Base-by-base conservation (phyloP, 2,797 vertebrate species). In the Adrianichthys oophorus region DNA sequence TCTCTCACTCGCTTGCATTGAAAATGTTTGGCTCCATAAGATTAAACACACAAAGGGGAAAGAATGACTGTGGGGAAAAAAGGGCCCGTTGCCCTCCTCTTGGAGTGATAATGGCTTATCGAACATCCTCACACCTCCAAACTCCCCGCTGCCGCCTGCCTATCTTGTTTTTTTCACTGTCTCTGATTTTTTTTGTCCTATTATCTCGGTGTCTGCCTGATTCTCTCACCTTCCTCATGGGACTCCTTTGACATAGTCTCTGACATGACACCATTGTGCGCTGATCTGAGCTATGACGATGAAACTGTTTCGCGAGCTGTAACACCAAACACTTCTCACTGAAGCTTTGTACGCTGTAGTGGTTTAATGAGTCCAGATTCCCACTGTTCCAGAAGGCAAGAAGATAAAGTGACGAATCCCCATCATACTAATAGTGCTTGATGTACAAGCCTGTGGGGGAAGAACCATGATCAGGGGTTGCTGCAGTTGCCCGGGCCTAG, bases 91-190 rank as follows among this genome's bases (percentile, higher is more conserved):
- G 72, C 65, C 78, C 68, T 71, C 63, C 45, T 59, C 60, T 41
- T 23, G 52, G 48, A 56, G 70, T 60, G 83, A 85, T 87, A 87
- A 82, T 66, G 73, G 79, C 72, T 83, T 86, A 85, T 90, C 82
- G 64, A 82, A 74, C 83, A 61, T 51, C 62, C 81, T 83, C 86
- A 82, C 83, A 77, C 76, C 59, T 69, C 65, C 64, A 62, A 21
- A 37, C 62, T 61, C 75, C 48, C 32, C 40, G 52, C 66, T 15
- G 61, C 51, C 26, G 52, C 50, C 42, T 62, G 56, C 62, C 67
- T 46, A 51, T 63, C 59, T 68, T 54, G 37, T 37, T 58, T 52
- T 70, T 71, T 42, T 62, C 70, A 8, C 7, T 15, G 58, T 37
- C 45, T 51, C 48, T 47, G 32, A 48, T 59, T 37, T 37, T 32